Conservation (phyloP, 2,797 vertebrate species). For the Hydrophis major region DNA sequence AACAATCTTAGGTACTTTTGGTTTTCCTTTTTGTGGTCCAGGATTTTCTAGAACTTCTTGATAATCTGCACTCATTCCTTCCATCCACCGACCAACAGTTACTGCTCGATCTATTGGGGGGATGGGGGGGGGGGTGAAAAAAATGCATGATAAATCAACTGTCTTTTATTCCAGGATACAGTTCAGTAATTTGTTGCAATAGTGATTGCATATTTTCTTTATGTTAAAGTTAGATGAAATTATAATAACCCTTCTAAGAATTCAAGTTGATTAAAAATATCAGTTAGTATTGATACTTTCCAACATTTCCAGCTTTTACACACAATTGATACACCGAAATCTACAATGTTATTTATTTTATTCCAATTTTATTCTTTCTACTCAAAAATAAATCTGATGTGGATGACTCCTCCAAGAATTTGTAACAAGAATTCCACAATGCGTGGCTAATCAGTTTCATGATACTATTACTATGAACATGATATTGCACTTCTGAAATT, state of each 20-base stretch:
- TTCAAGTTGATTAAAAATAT: conserved; percentile 31
- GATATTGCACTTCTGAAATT: background rate
- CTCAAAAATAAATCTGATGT: background rate
- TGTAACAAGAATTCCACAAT: background rate
- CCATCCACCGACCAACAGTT: conserved; percentile 85
- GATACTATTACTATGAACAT: background rate
- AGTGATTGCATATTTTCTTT: background rate
- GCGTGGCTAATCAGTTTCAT: background rate
- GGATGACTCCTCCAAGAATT: background rate
- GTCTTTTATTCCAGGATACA: background rate
- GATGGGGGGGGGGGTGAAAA: background rate
- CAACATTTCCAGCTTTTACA: conserved; percentile 42
- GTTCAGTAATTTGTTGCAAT: background rate
- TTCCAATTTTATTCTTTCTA: background rate
- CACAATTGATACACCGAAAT: conserved; percentile 31
- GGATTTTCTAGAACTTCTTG: conserved; percentile 79
- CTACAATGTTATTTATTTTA: background rate
- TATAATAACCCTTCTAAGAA: conserved; percentile 36
- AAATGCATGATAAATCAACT: background rate
- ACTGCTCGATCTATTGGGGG: conserved; percentile 73
- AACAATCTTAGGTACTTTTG: conserved; percentile 82
- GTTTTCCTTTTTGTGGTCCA: conserved; percentile 64
- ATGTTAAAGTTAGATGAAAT: conserved; percentile 34
- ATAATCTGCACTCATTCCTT: conserved; percentile 89
- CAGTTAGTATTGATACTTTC: conserved; percentile 32